phyloP scores from a whole-genome alignment of 2,888 invertebrate species.

The Andrena chrysosceles region DNA sequence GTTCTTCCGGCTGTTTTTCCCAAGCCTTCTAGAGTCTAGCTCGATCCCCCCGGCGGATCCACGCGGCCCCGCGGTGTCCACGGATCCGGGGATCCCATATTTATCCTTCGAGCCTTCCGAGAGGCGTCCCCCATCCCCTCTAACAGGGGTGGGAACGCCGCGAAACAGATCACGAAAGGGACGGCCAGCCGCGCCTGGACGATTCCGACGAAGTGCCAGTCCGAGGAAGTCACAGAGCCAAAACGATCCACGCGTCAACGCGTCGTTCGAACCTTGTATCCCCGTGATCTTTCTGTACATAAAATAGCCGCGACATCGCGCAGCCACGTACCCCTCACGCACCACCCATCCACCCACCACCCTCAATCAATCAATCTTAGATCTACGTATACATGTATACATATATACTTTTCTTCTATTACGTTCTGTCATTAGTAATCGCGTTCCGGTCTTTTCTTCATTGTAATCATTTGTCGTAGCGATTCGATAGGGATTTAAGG shows the following conservation, averaged over 20 bases:
- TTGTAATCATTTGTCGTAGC: slow-evolving; percentile 21
- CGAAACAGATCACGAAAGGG: slow-evolving; percentile 5
- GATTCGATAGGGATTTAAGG: slow-evolving; percentile 22
- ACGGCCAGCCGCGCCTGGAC: neutral
- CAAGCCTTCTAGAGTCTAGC: slow-evolving; percentile 50
- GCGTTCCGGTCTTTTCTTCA: neutral
- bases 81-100: slow-evolving; percentile 4
- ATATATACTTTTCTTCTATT: neutral
- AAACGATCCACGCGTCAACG: slow-evolving; percentile 16
- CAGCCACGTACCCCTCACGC: neutral
- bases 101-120: slow-evolving; percentile 16
- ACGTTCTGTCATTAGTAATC: slow-evolving; percentile 10
- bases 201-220: neutral
- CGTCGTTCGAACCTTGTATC: slow-evolving; percentile 32
- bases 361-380: neutral
- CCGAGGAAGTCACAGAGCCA: neutral
- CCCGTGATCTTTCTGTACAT: slow-evolving; percentile 27
- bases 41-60: neutral
- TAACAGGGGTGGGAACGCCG: neutral
- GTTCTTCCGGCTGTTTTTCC: slow-evolving; percentile 65
- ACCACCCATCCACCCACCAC: neutral
- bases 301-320: slow-evolving; percentile 11
- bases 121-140: neutral
- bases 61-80: neutral
- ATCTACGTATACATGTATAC: neutral